Percentiles rank a stretch among this genome's conserved stretches.
Conservation (phyloP, 2,888 invertebrate species). For the Pseudococcus jackbeardsleyi region DNA sequence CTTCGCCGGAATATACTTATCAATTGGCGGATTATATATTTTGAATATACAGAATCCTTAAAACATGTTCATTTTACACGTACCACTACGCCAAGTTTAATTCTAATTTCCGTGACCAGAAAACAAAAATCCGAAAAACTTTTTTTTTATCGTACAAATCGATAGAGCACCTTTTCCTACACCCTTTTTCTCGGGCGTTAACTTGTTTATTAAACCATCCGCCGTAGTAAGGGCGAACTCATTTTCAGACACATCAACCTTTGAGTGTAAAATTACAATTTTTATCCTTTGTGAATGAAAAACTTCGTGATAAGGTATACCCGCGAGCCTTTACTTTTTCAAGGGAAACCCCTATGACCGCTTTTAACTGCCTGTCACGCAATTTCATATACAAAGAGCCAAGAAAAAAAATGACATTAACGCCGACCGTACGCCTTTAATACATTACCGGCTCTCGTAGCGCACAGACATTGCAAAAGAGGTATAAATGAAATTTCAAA, state of each 20-base stretch:
- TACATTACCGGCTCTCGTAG: slow-evolving; percentile 11
- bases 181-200: slow-evolving; percentile 52
- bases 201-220: slow-evolving; percentile 50
- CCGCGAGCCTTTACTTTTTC: slow-evolving; percentile 34
- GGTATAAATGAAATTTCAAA: slow-evolving; percentile 37
- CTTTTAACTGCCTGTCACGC: slow-evolving; percentile 60
- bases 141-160: slow-evolving; percentile 32
- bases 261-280: slow-evolving; percentile 52
- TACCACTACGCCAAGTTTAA: slow-evolving; percentile 19
- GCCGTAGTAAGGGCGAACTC: slow-evolving; percentile 41
- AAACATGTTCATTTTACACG: slow-evolving; percentile 20
- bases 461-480: slow-evolving; percentile 33
- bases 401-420: slow-evolving; percentile 57
- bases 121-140: not conserved
- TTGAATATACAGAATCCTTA: not conserved
- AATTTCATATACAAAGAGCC: slow-evolving; percentile 46
- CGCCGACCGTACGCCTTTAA: slow-evolving; percentile 49
- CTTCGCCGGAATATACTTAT: not conserved
- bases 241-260: slow-evolving; percentile 55
- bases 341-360: slow-evolving; percentile 56
- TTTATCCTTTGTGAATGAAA: slow-evolving; percentile 51
- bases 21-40: not conserved
- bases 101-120: slow-evolving; percentile 35
- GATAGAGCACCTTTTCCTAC: slow-evolving; percentile 47
- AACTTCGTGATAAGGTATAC: slow-evolving; percentile 43